phyloP scores from a whole-genome alignment of 2,888 invertebrate species.

The Thyatira batis region DNA sequence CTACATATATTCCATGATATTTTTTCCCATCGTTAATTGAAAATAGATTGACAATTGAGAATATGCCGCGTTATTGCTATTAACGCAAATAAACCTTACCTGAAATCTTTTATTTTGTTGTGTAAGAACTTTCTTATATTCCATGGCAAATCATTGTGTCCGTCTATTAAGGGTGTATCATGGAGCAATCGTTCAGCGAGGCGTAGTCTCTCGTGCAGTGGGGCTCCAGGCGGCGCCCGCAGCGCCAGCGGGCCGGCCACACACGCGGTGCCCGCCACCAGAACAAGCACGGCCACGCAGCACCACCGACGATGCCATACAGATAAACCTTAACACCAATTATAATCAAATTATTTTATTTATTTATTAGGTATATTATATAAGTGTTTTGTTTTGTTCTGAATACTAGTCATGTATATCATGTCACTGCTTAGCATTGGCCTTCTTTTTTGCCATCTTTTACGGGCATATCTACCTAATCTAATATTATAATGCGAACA shows the following conservation, averaged over 20 bases:
- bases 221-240: slow-evolving; percentile 89
- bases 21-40: too few species aligned
- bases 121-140: slow-evolving; percentile 95
- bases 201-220: slow-evolving; percentile 88
- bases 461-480: too few species aligned
- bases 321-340: slow-evolving; percentile 71
- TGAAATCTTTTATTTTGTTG: slow-evolving; percentile 92
- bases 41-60: too few species aligned
- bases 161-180: slow-evolving; percentile 91
- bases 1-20: too few species aligned
- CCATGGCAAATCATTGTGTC: slow-evolving; percentile 96
- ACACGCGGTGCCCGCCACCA: slow-evolving; percentile 90
- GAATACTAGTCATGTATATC: too few species aligned
- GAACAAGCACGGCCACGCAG: slow-evolving; percentile 88
- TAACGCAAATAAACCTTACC: slow-evolving; percentile 55
- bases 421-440: too few species aligned
- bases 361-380: too few species aligned
- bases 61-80: too few species aligned
- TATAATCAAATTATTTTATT: too few species aligned
- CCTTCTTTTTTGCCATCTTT: too few species aligned
- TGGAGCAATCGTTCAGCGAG: slow-evolving; percentile 88
- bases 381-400: too few species aligned
- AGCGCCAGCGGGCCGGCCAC: slow-evolving; percentile 91
- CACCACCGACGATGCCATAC: slow-evolving; percentile 87
- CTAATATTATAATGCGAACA: too few species aligned